A percentile compares a stretch with the other conserved stretches of the same genome.
Evolutionary conservation across 2,888 invertebrate genomes (phyloP).

Genomic region (Camponotus fellah): DNA sequence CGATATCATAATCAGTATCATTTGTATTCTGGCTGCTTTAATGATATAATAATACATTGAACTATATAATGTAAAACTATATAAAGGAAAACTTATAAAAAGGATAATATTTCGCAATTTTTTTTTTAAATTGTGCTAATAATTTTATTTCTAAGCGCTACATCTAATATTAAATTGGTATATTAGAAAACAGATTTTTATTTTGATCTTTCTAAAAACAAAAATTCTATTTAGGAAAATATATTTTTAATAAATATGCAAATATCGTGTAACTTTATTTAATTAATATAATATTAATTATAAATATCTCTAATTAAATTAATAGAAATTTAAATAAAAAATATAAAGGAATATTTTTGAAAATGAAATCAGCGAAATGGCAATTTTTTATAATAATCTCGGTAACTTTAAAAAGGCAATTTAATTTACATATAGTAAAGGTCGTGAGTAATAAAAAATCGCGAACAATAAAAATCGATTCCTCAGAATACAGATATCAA

Average conservation of each 20-base stretch:
- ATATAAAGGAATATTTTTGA: not conserved
- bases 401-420: not conserved
- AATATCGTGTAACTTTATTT: too few species aligned
- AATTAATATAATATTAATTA: not conserved
- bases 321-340: not conserved
- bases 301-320: not conserved
- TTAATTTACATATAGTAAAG: not conserved
- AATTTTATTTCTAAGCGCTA: not conserved
- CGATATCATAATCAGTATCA: not conserved
- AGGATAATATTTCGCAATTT: not conserved
- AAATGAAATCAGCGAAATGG: not conserved
- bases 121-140: not conserved
- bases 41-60: not conserved
- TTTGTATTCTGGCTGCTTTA: not conserved
- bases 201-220: not conserved
- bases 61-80: not conserved
- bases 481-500: constrained; percentile 17
- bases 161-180: not conserved
- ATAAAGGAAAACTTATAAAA: not conserved
- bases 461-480: not conserved
- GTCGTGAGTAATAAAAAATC: not conserved
- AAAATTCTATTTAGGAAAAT: not conserved
- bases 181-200: not conserved
- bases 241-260: too few species aligned
- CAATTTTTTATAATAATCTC: not conserved